These are phyloP conservation scores for Synodontis membranacea DNA, from an alignment of 2,113 vertebrate species.

Conservation along the genomic window DNA sequence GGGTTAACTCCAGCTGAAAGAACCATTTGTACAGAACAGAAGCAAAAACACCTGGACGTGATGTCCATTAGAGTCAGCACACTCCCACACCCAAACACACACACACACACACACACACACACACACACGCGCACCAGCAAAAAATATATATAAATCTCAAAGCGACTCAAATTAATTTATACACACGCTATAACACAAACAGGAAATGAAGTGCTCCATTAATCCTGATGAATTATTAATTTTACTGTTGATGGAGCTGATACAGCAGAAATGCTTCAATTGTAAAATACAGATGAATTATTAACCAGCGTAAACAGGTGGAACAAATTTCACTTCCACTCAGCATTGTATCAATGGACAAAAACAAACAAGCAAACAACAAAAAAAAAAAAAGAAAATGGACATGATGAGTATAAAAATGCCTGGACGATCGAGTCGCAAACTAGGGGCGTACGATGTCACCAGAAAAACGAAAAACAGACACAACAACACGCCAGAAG, in stretches of 20 bases:
- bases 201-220: neutral
- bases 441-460: neutral
- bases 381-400: neutral
- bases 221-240: conserved; percentile 6
- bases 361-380: too few species aligned
- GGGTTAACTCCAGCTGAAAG: conserved; percentile 50
- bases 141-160: neutral
- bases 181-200: neutral
- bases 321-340: neutral
- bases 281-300: conserved; percentile 1
- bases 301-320: neutral
- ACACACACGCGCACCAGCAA: neutral
- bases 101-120: neutral
- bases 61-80: conserved; percentile 30
- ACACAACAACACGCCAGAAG: neutral
- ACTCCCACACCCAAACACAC: conserved; percentile 37
- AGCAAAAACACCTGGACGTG: conserved; percentile 56
- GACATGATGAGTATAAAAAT: too few species aligned
- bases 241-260: neutral
- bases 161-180: neutral
- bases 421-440: neutral
- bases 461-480: neutral
- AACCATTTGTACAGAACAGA: conserved; percentile 54
- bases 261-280: neutral
- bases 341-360: neutral